Evolutionary conservation across 2,888 invertebrate species (phyloP).

Genomic region (Pharmacophagus antenor): DNA sequence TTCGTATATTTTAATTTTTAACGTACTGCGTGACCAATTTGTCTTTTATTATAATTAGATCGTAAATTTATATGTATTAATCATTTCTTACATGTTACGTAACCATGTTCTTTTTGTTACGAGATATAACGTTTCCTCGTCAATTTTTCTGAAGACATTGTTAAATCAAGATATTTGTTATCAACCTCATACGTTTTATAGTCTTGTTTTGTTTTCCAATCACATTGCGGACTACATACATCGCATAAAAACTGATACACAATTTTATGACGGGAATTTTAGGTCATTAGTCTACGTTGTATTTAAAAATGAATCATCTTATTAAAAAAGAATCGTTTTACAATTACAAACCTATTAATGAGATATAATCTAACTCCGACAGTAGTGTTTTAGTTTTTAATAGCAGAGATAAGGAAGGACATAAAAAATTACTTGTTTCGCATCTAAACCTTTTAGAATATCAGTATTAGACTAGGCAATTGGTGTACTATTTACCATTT

Average conservation of each 20-base stretch:
- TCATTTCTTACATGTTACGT: not conserved
- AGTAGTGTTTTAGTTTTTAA: too few species aligned
- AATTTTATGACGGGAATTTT: not conserved
- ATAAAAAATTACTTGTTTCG: too few species aligned
- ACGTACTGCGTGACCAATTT: too few species aligned
- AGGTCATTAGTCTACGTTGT: not conserved
- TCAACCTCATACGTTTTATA: constrained; percentile 15
- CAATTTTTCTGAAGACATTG: constrained; percentile 16
- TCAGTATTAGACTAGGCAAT: too few species aligned
- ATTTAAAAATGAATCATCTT: not conserved
- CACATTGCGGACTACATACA: not conserved
- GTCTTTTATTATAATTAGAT: too few species aligned
- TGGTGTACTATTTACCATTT: too few species aligned
- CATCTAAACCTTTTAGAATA: too few species aligned
- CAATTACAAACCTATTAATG: too few species aligned
- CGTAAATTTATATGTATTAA: not conserved
- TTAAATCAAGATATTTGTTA: constrained; percentile 8
- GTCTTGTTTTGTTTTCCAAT: constrained; percentile 11
- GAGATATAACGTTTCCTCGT: constrained; percentile 7
- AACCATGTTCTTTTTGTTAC: not conserved
- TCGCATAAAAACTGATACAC: not conserved
- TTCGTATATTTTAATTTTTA: too few species aligned
- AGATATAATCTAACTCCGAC: too few species aligned
- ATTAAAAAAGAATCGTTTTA: too few species aligned
- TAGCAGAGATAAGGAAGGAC: too few species aligned